Conservation (phyloP, 2,888 invertebrate genomes). For the Pemphredon lugubris region DNA sequence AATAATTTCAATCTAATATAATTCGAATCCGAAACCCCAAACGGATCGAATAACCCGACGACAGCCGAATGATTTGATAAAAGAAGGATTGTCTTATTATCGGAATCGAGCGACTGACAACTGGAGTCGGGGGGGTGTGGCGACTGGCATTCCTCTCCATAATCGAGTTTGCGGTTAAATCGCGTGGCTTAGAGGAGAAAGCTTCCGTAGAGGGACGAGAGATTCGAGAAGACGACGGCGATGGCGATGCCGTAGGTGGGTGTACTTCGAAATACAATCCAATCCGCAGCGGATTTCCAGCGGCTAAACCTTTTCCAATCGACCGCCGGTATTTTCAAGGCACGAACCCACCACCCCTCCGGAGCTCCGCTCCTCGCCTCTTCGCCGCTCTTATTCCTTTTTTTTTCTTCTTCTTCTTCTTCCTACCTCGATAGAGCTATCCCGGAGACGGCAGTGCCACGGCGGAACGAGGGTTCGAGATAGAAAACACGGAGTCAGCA, state of each 20-base stretch:
- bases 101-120: background rate
- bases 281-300: slow-evolving; percentile 62
- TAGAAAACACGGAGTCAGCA: slow-evolving; percentile 72
- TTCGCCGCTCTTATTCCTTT: slow-evolving; percentile 27
- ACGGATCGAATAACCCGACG: too few species aligned
- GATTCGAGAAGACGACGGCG: slow-evolving; percentile 19
- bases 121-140: background rate
- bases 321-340: slow-evolving; percentile 57
- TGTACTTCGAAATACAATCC: slow-evolving; percentile 66
- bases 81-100: too few species aligned
- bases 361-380: slow-evolving; percentile 11
- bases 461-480: slow-evolving; percentile 44
- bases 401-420: slow-evolving; percentile 29
- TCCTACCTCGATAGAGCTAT: slow-evolving; percentile 26
- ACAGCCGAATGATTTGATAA: background rate
- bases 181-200: slow-evolving; percentile 19
- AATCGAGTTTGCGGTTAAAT: slow-evolving; percentile 35
- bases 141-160: slow-evolving; percentile 8
- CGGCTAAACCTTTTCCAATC: slow-evolving; percentile 64
- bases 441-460: slow-evolving; percentile 25
- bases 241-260: slow-evolving; percentile 16
- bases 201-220: slow-evolving; percentile 11
- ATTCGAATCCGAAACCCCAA: too few species aligned
- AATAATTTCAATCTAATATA: too few species aligned
- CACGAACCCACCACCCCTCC: slow-evolving; percentile 47